A percentile compares a stretch with the other conserved stretches of the same genome.
These are phyloP conservation scores for Magallana angulata DNA, from an alignment of 1,140 invertebrate species.

Conservation along the genomic window DNA sequence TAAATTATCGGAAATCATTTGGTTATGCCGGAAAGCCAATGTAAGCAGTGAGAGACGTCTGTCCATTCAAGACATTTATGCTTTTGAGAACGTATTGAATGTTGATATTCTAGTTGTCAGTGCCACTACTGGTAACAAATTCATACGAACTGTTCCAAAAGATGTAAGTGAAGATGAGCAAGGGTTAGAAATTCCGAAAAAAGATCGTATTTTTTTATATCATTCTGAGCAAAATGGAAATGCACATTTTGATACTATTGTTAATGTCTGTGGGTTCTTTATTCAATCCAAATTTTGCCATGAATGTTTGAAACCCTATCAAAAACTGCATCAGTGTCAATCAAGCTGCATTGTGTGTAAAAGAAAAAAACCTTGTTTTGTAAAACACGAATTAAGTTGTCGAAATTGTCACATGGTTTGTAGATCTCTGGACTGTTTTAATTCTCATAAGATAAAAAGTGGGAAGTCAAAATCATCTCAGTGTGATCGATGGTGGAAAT, in stretches of 20 bases:
- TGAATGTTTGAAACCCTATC: conserved; percentile 44
- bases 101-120: conserved; percentile 29
- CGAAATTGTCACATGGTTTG: conserved; percentile 37
- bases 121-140: conserved; percentile 17
- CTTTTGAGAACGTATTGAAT: conserved; percentile 38
- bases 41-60: conserved; percentile 13
- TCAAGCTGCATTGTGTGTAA: conserved; percentile 29
- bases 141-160: background rate
- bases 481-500: conserved; percentile 41
- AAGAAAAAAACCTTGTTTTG: background rate
- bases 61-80: conserved; percentile 6
- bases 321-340: conserved; percentile 40
- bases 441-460: background rate
- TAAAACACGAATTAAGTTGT: conserved; percentile 30
- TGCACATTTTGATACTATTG: conserved; percentile 39
- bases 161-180: background rate
- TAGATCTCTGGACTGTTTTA: conserved; percentile 38
- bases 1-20: too few species aligned
- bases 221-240: background rate
- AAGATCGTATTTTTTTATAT: conserved; percentile 29
- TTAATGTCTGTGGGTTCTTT: conserved; percentile 40
- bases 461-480: conserved; percentile 1
- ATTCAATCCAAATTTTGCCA: conserved; percentile 27
- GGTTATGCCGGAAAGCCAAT: background rate
- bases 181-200: background rate